Percentiles rank a stretch among this genome's conserved stretches.
Evolutionary conservation across 2,113 vertebrate species (phyloP).

Genomic region (Cacatua alba): DNA sequence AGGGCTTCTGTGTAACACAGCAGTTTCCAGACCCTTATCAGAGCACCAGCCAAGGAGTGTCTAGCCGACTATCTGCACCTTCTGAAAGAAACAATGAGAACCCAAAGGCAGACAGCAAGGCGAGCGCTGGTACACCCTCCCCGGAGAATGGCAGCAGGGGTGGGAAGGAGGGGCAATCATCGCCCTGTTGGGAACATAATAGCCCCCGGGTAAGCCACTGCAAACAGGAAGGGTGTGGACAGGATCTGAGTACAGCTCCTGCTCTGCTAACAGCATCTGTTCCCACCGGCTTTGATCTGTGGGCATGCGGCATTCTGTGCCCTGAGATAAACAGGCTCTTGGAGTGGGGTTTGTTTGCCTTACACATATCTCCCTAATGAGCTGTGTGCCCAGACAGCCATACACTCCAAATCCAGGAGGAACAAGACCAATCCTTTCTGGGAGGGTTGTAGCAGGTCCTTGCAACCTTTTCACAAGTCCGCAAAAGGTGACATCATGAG

Average conservation of each 20-base stretch:
- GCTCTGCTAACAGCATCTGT: constrained; percentile 77
- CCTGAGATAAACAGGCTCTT: constrained; percentile 78
- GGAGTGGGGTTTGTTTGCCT: constrained; percentile 73
- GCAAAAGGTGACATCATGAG: not conserved
- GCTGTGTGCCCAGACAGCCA: not conserved
- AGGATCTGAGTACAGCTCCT: constrained; percentile 83
- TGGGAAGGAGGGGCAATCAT: constrained; percentile 65
- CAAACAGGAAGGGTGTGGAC: constrained; percentile 90
- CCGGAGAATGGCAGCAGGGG: constrained; percentile 48
- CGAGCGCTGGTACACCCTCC: constrained; percentile 8
- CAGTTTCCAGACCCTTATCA: constrained; percentile 78
- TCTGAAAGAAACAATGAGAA: constrained; percentile 74
- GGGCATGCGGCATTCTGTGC: constrained; percentile 75
- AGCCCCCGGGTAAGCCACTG: constrained; percentile 74
- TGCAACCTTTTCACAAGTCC: not conserved
- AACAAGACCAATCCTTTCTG: not conserved
- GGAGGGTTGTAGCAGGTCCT: not conserved
- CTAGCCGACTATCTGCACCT: constrained; percentile 76
- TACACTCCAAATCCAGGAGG: not conserved
- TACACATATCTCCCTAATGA: not conserved
- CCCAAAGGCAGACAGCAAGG: constrained; percentile 62
- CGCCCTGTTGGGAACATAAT: constrained; percentile 77
- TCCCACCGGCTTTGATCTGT: constrained; percentile 84
- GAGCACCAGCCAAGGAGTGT: constrained; percentile 71
- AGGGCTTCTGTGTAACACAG: constrained; percentile 58